phyloP scores from a whole-genome alignment of 2,888 invertebrate species.

The Nasonia oneida region DNA sequence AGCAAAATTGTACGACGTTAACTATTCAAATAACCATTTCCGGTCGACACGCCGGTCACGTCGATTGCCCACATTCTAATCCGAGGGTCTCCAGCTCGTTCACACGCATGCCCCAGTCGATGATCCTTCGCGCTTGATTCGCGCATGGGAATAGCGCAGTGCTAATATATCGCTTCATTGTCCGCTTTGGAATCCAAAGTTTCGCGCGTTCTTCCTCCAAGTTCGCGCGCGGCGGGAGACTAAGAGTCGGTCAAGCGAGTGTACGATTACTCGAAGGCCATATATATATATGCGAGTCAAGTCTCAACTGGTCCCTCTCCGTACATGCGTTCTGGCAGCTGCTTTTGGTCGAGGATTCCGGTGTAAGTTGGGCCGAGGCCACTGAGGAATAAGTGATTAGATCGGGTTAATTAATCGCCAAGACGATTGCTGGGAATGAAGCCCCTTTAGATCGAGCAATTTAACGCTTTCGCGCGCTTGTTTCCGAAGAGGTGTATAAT shows the following conservation, averaged over 20 bases:
- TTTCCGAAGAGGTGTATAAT: neutral
- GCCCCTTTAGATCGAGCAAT: neutral
- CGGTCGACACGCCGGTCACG: neutral
- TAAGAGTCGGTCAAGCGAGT: neutral
- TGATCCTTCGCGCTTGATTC: neutral
- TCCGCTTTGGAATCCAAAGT: conserved; percentile 18
- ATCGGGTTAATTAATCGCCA: conserved; percentile 28
- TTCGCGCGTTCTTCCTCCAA: conserved; percentile 25
- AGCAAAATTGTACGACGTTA: neutral
- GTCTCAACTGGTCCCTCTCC: neutral
- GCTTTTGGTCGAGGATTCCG: neutral
- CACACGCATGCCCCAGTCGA: neutral
- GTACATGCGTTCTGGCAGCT: neutral
- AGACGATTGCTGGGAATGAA: neutral
- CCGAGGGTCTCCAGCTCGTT: neutral
- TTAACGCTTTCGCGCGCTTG: neutral
- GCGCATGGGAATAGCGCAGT: neutral
- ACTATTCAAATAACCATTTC: neutral
- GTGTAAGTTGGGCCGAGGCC: neutral
- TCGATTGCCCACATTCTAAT: neutral
- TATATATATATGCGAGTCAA: neutral
- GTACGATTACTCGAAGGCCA: neutral
- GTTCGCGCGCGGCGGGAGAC: neutral
- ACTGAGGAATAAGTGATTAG: conserved; percentile 9
- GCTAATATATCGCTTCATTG: neutral